Percentiles rank a stretch among this genome's conserved stretches.
Conservation (phyloP, 2,888 invertebrate species). For the Nematopogon swammerdamellus region DNA sequence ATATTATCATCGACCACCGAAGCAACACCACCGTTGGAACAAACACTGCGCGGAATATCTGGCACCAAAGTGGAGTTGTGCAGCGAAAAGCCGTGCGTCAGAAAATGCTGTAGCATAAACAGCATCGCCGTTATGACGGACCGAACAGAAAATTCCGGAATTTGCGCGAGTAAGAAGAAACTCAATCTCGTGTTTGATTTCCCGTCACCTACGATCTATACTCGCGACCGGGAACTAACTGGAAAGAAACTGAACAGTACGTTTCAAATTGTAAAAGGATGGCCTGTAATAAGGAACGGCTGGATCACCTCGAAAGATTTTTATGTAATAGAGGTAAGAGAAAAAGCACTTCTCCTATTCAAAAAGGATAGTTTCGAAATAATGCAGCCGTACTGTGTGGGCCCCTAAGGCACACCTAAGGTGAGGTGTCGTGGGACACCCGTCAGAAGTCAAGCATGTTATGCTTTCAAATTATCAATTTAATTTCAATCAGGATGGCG, state of each 20-base stretch:
- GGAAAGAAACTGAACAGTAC: background rate
- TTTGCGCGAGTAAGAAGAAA: background rate
- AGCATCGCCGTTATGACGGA: background rate
- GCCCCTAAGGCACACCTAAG: too few relatives aligned
- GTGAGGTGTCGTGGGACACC: too few relatives aligned
- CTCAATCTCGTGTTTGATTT: background rate
- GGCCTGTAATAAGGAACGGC: too few relatives aligned
- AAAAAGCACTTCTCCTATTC: too few relatives aligned
- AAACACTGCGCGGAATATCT: background rate
- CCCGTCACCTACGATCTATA: background rate
- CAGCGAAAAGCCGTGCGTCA: background rate
- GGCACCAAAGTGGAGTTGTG: background rate
- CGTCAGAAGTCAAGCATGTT: too few relatives aligned
- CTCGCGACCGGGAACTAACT: background rate
- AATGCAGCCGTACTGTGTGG: too few relatives aligned
- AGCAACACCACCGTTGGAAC: background rate
- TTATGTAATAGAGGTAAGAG: too few relatives aligned
- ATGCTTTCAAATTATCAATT: too few relatives aligned
- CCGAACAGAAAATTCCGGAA: background rate
- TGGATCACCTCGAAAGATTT: too few relatives aligned
- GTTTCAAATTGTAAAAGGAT: background rate
- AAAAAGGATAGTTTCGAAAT: too few relatives aligned
- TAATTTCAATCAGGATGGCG: too few relatives aligned
- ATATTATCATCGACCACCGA: background rate
- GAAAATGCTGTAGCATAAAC: background rate